Evolutionary conservation across 2,113 vertebrate genomes (phyloP), one percentile per base, ranked within the genome.

Genomic region (Ursus arctos): DNA sequence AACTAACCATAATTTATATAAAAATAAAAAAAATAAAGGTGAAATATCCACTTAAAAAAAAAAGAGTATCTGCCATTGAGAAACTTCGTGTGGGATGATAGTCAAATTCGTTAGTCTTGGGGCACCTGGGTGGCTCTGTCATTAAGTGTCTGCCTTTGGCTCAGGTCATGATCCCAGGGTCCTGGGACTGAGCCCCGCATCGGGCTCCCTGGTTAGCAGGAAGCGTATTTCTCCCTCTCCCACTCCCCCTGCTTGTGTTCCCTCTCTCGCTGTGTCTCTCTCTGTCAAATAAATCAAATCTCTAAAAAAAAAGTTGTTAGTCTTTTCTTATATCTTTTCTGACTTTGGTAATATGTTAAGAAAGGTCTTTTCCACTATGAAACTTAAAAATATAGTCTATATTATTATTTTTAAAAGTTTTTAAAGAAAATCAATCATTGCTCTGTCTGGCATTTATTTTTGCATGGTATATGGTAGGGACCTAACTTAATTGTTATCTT

Each of bases 301-400:
- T 43, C 6, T 43, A 43, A 43, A 43, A 43, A 43, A 43, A 43
- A 43, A 43, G 4, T 21, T 95, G 5, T 65, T 77, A 71, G 51
- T 84, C 21, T 87, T 95, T 82, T 59, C 15, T 18, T 85, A 4
- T 76, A 55, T 74, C 33, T 85, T 82, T 89, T 97, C 15, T 96
- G 31, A 93, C 21, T 69, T 55, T 65, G n/a, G 53, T 43, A 40
- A 36, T 67, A 67, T 65, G 51, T 36, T 72, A 79, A 82, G n/a
- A 77, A 95, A 83, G 6, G 14, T 8, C 7, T 81, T 95, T 79
- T 6, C 0, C 6, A 90, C 3, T 67, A 6, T 59, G 74, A 97
- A 89, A 67, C 24, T 22, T 43, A 71, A 89, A 95, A 92, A 11
- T 26, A 47, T 6, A 61, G 76, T 31, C 8, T 40, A n/a, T 61